Evolutionary conservation across 2,797 vertebrate species (phyloP).

Genomic region (Myotis daubentonii): DNA sequence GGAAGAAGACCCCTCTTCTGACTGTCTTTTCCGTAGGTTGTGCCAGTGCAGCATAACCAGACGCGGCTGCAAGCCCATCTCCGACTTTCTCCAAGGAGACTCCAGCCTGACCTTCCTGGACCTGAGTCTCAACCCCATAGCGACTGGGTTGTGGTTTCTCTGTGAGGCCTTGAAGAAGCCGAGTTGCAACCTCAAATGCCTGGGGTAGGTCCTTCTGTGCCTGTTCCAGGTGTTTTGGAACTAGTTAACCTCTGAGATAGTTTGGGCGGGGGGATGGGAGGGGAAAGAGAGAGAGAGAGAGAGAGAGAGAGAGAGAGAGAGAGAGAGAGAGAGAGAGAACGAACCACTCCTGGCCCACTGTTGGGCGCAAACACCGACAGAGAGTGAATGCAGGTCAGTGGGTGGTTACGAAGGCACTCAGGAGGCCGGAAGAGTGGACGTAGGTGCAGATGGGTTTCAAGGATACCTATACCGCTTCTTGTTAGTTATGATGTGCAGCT

Average conservation of each 20-base stretch:
- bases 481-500: neutral
- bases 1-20: accelerated
- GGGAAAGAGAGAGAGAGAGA: too few relatives aligned
- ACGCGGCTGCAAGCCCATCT: neutral
- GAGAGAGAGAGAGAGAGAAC: too few relatives aligned
- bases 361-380: neutral
- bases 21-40: neutral
- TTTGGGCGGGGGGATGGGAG: neutral
- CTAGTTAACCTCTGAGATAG: too few relatives aligned
- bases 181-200: neutral
- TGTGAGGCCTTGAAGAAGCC: constrained; percentile 24
- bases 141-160: neutral
- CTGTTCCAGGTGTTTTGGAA: neutral
- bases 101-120: neutral
- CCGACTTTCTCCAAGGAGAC: neutral
- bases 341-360: accelerated
- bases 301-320: too few relatives aligned
- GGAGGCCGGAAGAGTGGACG: neutral
- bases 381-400: neutral
- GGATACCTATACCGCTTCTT: too few relatives aligned
- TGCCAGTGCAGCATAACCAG: neutral
- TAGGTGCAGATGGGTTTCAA: neutral
- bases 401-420: neutral
- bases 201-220: neutral
- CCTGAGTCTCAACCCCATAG: constrained; percentile 44